Evolutionary conservation across 2,888 invertebrate genomes (phyloP).

Genomic region (Cheilosia vulpina): DNA sequence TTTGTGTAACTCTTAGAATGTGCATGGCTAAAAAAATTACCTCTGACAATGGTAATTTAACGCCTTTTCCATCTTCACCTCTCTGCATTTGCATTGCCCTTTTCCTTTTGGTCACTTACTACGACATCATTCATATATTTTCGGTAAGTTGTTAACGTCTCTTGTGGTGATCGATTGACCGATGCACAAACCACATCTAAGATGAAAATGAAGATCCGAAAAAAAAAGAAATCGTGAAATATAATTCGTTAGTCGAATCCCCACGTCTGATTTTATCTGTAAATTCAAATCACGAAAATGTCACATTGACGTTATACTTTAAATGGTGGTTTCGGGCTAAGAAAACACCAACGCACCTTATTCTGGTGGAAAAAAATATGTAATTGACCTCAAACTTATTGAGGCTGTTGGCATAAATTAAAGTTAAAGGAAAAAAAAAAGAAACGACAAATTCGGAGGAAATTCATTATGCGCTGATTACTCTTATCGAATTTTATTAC

Average conservation of each 20-base stretch:
- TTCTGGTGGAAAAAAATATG: neutral
- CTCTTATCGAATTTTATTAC: constrained; percentile 5
- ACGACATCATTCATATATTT: neutral
- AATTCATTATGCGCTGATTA: neutral
- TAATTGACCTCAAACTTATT: constrained; percentile 10
- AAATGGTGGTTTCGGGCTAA: neutral
- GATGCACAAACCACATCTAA: neutral
- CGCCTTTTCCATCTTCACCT: no score
- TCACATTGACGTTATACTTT: neutral
- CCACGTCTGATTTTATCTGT: neutral
- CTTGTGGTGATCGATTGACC: neutral
- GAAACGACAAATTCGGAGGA: neutral
- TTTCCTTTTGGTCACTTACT: neutral
- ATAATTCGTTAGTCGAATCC: constrained; percentile 24
- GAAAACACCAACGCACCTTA: neutral
- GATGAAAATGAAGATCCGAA: neutral
- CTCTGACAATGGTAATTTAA: no score
- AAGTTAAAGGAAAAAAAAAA: neutral
- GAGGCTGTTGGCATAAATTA: neutral
- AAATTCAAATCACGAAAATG: constrained; percentile 8
- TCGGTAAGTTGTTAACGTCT: neutral
- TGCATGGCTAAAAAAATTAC: no score
- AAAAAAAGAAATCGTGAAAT: constrained; percentile 43
- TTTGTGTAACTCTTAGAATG: no score
- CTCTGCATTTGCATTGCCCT: no score